Base-by-base conservation (phyloP, 2,888 invertebrate species). In the Acronicta leporina region DNA sequence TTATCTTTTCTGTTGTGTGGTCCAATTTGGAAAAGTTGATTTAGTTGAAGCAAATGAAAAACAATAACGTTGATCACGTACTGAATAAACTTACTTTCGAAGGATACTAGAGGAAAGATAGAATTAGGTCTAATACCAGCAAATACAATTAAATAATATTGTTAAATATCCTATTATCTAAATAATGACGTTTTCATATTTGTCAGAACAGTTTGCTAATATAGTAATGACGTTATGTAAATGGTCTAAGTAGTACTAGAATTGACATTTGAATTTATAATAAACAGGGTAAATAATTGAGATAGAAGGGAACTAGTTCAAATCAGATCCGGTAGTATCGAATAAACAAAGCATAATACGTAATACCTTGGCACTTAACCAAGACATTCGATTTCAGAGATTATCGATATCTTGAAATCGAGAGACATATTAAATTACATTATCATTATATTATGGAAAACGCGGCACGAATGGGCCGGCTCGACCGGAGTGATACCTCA, bases 151-250 rank as follows among this genome's bases (percentile, higher is more conserved):
- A 33, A 50, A 59, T 41, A 42, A 42, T 33, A 11, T 33, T 49
- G 20, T 33, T 58, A 48, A 52, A 58, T 71, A 70, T 11, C 9
- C 25, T 45, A 41, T 30, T 48, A 52, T 43, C 48, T 38, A 55
- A 55, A 61, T 55, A 30, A 67, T 27, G 14, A 46, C 45, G 33
- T 1, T 49, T 10, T 40, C 45, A 33, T 44, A 69, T 52, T 51
- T 68, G 63, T 63, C 57, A 68, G 48, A 63, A 46, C 47, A 43
- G 51, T 46, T 46, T 42, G 57, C 41, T 49, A 48, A 45, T 43
- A 48, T 49, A 47, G 46, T 66, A 63, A 63, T 48, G 41, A 47
- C 47, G 43, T 49, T 75, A 63, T 74, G 63, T 52, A 52, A 75
- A 73, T 73, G 13, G 49, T 55, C 54, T 42, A 46, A 52, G 45